Conservation (phyloP, 2,797 vertebrate genomes). For the Gila robusta region DNA sequence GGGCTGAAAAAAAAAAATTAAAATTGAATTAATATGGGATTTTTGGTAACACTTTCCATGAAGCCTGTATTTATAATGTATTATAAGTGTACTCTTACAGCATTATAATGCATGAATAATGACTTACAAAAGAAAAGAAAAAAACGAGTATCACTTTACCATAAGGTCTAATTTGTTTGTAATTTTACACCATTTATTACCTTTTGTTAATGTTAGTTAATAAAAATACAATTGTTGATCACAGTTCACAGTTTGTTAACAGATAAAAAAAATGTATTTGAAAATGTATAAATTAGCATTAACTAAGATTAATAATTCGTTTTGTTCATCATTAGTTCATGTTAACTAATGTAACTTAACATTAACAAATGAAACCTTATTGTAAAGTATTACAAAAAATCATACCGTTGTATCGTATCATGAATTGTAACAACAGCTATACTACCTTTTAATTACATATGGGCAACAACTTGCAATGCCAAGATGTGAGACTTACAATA, state of each 20-base stretch:
- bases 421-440: not conserved
- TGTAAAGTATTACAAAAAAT: not conserved
- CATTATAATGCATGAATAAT: not conserved
- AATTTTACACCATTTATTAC: not conserved
- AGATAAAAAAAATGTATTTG: too few relatives aligned
- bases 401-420: not conserved
- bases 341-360: not conserved
- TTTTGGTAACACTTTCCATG: not conserved
- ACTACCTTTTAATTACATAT: not conserved
- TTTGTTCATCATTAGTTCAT: not conserved
- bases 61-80: not conserved
- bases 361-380: not conserved
- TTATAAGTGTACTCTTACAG: not conserved
- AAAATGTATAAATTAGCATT: too few relatives aligned
- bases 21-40: not conserved
- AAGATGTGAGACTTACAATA: not conserved
- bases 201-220: too few relatives aligned
- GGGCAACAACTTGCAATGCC: not conserved
- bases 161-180: not conserved
- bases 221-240: not conserved
- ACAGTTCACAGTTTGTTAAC: too few relatives aligned
- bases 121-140: not conserved
- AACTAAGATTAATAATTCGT: not conserved
- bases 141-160: not conserved
- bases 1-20: constrained; percentile 77